Evolutionary conservation across 1,140 invertebrate species (phyloP), one percentile per base, ranked within the genome.

Genomic region (Zaprionus davidi): DNA sequence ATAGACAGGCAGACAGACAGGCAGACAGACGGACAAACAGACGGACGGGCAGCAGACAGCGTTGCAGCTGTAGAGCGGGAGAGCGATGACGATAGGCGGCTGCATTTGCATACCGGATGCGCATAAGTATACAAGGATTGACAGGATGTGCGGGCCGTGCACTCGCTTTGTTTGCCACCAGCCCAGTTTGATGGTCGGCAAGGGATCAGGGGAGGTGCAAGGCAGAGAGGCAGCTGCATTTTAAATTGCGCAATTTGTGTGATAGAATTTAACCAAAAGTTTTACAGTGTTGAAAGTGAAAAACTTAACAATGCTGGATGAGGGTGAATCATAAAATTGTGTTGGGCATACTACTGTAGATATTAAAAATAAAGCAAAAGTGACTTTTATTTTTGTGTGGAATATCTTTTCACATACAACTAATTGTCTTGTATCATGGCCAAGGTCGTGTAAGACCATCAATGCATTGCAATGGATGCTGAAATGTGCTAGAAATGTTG

Each of bases 91-190:
- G 72, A 73, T 79, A 73, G 64, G 49, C 64, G 55, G 73, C 62
- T 81, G 75, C 59, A 83, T 79, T 75, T 82, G 76, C 82, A 87
- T 78, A 90, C 75, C 82, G 85, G 86, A 90, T 90, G 81, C 71
- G 79, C 85, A 90, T 90, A 90, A 90, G 85, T 90, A 85, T 76
- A 76, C 85, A 67, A 72, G 72, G 86, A 90, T 90, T 90, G 85
- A 90, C 85, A 90, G 85, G 85, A 90, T 82, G 85, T 90, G 67
- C 81, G 86, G 85, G 82, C 76, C 85, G 72, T 90, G 85, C 72
- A 85, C 76, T 70, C 71, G 73, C 79, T 78, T 78, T 81, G 78
- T 78, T 81, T 78, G 74, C 60, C 62, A 63, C 71, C 62, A 51
- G 20, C 57, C 31, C 51, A 51, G 46, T 51, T 22, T 20, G 20